Base-by-base conservation (phyloP, 1,140 invertebrate species). In the Aradophagus sp. region DNA sequence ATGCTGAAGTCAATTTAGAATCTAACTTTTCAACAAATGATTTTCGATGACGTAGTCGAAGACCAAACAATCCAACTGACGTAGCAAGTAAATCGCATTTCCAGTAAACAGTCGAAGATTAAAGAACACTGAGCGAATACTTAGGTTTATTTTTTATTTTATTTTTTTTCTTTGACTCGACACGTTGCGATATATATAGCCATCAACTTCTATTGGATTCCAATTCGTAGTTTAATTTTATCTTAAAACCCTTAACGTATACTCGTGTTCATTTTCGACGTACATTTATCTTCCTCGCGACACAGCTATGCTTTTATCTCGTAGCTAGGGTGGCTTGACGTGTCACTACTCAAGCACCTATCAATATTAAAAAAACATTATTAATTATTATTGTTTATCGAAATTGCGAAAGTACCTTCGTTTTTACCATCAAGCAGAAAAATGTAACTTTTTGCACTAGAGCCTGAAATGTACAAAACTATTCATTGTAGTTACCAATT, bases 151-250 rank as follows among this genome's bases (percentile, higher is more conserved):
- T n/a, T n/a, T n/a, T n/a, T n/a, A n/a, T n/a, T n/a, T n/a, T n/a
- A n/a, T n/a, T n/a, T n/a, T n/a, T n/a, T n/a, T n/a, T n/a, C n/a
- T n/a, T n/a, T n/a, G n/a, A n/a, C n/a, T n/a, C n/a, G 42, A 48
- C 47, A 5, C 31, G 32, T 17, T 2, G 27, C 5, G 36, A 41
- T 69, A 69, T 48, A 55, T 48, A 48, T 69, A 69, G 65, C n/a
- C n/a, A n/a, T n/a, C n/a, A n/a, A 41, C 20, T 19, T 5, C 27
- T 50, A 62, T 68, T 61, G 65, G 35, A 68, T 41, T 68, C 29
- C 55, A 61, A 55, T 68, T 55, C 56, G 58, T 61, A 48, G 55
- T 68, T 68, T 68, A 68, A 68, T 59, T 68, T 68, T 68, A 61
- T 55, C 65, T 47, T 29, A 41, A 61, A 69, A 62, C 52, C 27